phyloP scores from a whole-genome alignment of 1,140 invertebrate genomes.

The Episyrphus balteatus region DNA sequence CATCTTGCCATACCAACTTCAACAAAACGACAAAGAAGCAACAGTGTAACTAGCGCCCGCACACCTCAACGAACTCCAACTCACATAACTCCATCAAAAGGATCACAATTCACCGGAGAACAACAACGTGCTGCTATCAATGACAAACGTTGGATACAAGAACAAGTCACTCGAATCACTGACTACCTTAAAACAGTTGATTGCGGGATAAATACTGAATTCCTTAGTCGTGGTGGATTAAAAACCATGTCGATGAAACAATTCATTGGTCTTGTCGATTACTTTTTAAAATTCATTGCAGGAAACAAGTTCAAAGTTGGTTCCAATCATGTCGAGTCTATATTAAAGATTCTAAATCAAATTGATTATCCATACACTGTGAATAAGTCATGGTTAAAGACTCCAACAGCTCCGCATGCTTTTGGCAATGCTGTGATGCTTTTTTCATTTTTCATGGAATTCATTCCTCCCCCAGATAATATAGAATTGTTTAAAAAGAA shows the following conservation, averaged over 20 bases:
- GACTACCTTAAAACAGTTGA: slow-evolving; percentile 16
- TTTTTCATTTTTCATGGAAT: slow-evolving; percentile 28
- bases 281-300: slow-evolving; percentile 19
- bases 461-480: slow-evolving; percentile 12
- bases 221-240: slow-evolving; percentile 7
- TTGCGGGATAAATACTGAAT: neutral
- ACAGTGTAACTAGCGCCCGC: neutral
- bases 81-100: neutral
- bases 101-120: slow-evolving; percentile 16
- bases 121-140: slow-evolving; percentile 10
- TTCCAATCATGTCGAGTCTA: slow-evolving; percentile 26
- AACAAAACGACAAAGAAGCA: neutral
- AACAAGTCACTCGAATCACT: slow-evolving; percentile 18
- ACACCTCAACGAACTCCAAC: slow-evolving; percentile 4
- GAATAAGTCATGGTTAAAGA: slow-evolving; percentile 31
- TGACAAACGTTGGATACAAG: slow-evolving; percentile 32
- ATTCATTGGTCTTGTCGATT: slow-evolving; percentile 24
- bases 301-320: slow-evolving; percentile 19
- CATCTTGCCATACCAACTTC: slow-evolving; percentile 8
- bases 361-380: slow-evolving; percentile 26
- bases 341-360: slow-evolving; percentile 21
- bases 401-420: slow-evolving; percentile 26
- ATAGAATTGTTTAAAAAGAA: neutral
- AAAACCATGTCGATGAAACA: slow-evolving; percentile 31
- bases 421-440: slow-evolving; percentile 30